Evolutionary conservation across 2,888 invertebrate species (phyloP).

Genomic region (Agonopterix subpropinquella): DNA sequence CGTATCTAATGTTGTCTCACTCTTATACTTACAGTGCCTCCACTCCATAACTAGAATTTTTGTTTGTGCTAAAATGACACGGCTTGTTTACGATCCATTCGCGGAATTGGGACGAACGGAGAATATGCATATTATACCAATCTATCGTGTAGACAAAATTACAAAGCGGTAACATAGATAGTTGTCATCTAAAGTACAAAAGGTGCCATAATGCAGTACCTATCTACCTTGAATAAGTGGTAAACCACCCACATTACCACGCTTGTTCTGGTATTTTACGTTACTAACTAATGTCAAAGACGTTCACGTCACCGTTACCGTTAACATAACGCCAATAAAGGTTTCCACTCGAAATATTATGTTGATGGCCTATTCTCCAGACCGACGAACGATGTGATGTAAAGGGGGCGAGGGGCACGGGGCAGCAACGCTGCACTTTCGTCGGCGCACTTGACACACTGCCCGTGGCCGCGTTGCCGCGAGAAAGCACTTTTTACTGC

Average conservation of each 20-base stretch:
- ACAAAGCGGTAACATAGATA: too few species aligned
- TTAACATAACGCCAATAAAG: too few species aligned
- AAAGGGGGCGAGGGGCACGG: conserved; percentile 42
- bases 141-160: too few species aligned
- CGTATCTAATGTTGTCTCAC: conserved; percentile 35
- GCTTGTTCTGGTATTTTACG: too few species aligned
- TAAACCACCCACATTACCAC: too few species aligned
- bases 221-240: too few species aligned
- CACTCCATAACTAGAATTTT: conserved; percentile 58
- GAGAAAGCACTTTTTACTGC: conserved; percentile 73
- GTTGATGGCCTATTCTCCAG: conserved; percentile 67
- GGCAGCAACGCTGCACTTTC: conserved; percentile 69
- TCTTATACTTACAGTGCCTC: conserved; percentile 50
- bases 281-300: too few species aligned
- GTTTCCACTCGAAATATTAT: conserved; percentile 9
- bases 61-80: conserved; percentile 67
- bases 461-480: conserved; percentile 73
- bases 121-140: conserved; percentile 4
- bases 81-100: conserved; percentile 60
- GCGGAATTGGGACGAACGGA: conserved; percentile 52
- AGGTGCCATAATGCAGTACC: too few species aligned
- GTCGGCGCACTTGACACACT: conserved; percentile 73
- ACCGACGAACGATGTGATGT: conserved; percentile 62
- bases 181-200: too few species aligned
- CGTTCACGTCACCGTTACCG: too few species aligned